Evolutionary conservation across 2,113 vertebrate genomes (phyloP).

Genomic region (Bombycilla garrulus): DNA sequence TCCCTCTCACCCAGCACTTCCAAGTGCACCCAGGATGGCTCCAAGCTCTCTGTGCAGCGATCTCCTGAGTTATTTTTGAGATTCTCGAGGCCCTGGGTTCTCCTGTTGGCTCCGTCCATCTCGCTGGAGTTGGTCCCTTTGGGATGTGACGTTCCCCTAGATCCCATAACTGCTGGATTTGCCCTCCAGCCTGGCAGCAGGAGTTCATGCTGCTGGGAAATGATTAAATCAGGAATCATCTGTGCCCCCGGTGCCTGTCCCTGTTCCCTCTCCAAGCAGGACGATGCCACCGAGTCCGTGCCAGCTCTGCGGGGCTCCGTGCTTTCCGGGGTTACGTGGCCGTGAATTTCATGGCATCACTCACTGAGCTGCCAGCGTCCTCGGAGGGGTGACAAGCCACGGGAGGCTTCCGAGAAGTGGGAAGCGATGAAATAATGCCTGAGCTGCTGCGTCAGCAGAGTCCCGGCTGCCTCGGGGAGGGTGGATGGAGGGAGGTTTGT

Average conservation of each 20-base stretch:
- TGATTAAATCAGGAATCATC: not conserved
- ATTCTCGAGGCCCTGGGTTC: too few species aligned
- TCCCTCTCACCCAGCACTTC: not conserved
- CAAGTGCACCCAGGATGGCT: fast-evolving
- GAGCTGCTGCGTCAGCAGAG: not conserved
- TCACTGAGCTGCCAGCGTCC: not conserved
- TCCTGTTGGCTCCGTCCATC: too few species aligned
- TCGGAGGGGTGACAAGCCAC: not conserved
- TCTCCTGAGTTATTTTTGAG: too few species aligned
- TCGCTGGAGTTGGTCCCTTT: too few species aligned
- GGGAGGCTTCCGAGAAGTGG: slow-evolving; percentile 7
- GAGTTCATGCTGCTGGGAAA: too few species aligned
- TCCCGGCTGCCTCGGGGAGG: not conserved
- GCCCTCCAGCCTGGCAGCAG: too few species aligned
- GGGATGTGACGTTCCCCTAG: too few species aligned
- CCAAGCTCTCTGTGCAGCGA: not conserved
- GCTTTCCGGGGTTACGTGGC: not conserved
- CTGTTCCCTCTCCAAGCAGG: not conserved
- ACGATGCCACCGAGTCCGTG: fast-evolving
- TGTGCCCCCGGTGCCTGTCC: not conserved
- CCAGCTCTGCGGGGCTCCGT: fast-evolving
- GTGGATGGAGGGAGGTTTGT: not conserved
- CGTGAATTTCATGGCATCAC: fast-evolving
- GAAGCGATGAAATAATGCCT: not conserved
- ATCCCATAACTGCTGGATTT: too few species aligned